These are phyloP conservation scores for Pseudoips prasinana DNA, from an alignment of 2,888 invertebrate species.

Conservation along the genomic window DNA sequence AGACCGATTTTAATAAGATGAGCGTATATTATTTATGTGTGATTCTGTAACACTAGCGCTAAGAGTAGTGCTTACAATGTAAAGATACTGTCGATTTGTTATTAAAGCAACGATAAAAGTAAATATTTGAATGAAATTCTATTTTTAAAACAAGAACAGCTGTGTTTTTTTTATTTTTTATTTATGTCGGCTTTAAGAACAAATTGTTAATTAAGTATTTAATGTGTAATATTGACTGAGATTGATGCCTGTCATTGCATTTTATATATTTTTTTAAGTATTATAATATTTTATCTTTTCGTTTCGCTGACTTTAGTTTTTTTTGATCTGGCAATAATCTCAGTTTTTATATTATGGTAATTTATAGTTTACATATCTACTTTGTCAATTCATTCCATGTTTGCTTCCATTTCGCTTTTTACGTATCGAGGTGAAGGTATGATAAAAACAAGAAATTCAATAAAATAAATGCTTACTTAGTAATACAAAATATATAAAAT, in stretches of 20 bases:
- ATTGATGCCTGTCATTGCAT: slow-evolving; percentile 36
- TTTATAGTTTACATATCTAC: slow-evolving; percentile 49
- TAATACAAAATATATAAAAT: too few relatives aligned
- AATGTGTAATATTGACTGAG: slow-evolving; percentile 39
- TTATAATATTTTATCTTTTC: slow-evolving; percentile 26
- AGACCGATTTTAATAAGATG: slow-evolving; percentile 42
- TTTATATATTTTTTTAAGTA: slow-evolving; percentile 27
- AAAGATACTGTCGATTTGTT: slow-evolving; percentile 54
- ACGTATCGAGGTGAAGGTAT: too few relatives aligned
- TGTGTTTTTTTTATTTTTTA: neutral
- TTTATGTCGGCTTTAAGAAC: slow-evolving; percentile 32
- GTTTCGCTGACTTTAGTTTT: slow-evolving; percentile 32
- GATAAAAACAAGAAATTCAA: too few relatives aligned
- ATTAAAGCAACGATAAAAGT: too few relatives aligned
- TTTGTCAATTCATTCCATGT: slow-evolving; percentile 64
- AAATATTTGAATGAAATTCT: too few relatives aligned
- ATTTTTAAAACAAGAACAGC: neutral
- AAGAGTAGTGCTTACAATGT: slow-evolving; percentile 58
- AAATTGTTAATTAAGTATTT: slow-evolving; percentile 33
- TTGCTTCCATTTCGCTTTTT: slow-evolving; percentile 59
- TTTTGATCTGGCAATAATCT: slow-evolving; percentile 53
- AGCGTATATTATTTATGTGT: slow-evolving; percentile 79
- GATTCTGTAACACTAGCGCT: slow-evolving; percentile 64
- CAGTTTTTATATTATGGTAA: slow-evolving; percentile 39
- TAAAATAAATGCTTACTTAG: too few relatives aligned